Evolutionary conservation across 2,888 invertebrate species (phyloP), one percentile per base, ranked within the genome.

Genomic region (Mesochorus sp.): DNA sequence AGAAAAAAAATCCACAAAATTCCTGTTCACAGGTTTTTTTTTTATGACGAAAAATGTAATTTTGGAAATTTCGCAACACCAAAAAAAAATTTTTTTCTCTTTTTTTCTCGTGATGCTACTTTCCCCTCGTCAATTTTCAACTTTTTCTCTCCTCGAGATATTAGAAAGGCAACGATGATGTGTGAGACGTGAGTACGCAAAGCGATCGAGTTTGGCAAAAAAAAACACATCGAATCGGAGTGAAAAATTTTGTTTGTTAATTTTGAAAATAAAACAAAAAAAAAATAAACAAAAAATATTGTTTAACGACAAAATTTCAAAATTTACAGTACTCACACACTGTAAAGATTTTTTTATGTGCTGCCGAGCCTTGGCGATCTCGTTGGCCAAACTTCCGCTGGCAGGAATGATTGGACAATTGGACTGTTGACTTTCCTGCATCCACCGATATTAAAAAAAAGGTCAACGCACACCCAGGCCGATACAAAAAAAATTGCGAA

Each of bases 301-400:
- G 12, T 53, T 14, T 0, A 28, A 61, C 39, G 24, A 72, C 5
- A 66, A 31, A 49, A 17, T 31, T 51, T 51, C 51, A 21, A 61
- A 84, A 82, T 85, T 81, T 83, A 81, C 85, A 84, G 87, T 91
- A 92, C 92, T 92, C 91, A 92, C 92, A 91, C 91, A 91, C 89
- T 92, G 91, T 87, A 92, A 91, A 86, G 92, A 91, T 85, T 91
- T 90, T 91, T 91, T 96, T 92, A 97, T 95, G 92, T 96, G 95
- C 92, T 96, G 95, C 90, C 96, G 94, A 91, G 96, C 96, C 93
- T 95, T 96, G 89, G 96, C 96, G 90, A 97, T 95, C 93, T 96
- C 96, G 91, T 94, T 94, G 89, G 96, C 96, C 92, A 97, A 93
- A 87, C 88, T 89, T 87, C 90, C 89, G 86, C 84, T 84, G 83